phyloP scores from a whole-genome alignment of 2,888 invertebrate species.

The Ischnura elegans region DNA sequence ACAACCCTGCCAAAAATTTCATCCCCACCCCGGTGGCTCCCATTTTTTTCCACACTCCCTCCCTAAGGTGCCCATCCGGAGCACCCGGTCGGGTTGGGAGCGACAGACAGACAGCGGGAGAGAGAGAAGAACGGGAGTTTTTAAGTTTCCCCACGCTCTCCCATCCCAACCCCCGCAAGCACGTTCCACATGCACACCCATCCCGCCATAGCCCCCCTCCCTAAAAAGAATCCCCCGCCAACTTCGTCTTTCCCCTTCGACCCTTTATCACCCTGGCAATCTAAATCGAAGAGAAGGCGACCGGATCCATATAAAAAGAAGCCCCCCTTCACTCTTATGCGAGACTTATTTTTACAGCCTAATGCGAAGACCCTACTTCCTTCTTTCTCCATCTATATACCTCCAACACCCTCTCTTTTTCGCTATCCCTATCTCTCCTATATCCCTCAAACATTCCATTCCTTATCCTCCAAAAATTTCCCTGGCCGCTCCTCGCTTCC shows the following conservation, averaged over 20 bases:
- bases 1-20: slow-evolving; percentile 6
- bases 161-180: not conserved
- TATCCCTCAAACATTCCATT: not conserved
- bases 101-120: not conserved
- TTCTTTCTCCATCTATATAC: too few species aligned
- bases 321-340: not conserved
- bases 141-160: not conserved
- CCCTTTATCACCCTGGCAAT: slow-evolving; percentile 14
- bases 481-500: not conserved
- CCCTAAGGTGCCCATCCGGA: not conserved
- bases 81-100: not conserved
- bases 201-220: not conserved
- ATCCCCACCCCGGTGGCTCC: not conserved
- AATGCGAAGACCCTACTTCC: slow-evolving; percentile 42
- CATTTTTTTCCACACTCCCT: not conserved
- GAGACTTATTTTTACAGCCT: slow-evolving; percentile 52
- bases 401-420: not conserved
- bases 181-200: not conserved
- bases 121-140: not conserved
- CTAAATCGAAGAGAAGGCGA: slow-evolving; percentile 60
- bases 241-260: not conserved
- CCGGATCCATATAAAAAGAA: slow-evolving; percentile 54
- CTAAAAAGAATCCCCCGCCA: not conserved
- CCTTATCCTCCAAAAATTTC: slow-evolving; percentile 7
- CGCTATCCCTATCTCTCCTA: not conserved